Base-by-base conservation (phyloP, 2,888 invertebrate genomes). In the Trachelus stipa region DNA sequence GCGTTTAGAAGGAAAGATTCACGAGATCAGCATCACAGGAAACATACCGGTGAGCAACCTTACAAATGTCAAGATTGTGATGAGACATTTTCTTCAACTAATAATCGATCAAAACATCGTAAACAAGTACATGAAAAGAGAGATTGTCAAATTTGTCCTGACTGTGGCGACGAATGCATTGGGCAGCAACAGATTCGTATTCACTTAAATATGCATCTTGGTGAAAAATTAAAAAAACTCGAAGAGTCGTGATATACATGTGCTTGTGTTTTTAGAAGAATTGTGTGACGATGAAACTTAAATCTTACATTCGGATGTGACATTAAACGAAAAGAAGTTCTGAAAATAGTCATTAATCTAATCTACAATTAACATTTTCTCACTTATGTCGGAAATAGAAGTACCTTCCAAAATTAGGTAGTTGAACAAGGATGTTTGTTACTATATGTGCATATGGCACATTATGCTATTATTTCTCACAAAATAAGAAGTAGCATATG, bases 151-250 rank as follows among this genome's bases (percentile, higher is more conserved):
- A 83, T 83, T n/a, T 86, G 86, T 68, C 82, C 83, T 0, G 84
- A 86, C 30, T 86, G 85, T 73, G 80, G 83, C 12, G 76, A 83
- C 35, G 81, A 80, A 69, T 86, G 81, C 69, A 77, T 23, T 31
- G 79, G 77, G 34, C 79, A 80, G 71, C 82, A 83, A 34, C 83
- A 86, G 73, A 77, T 86, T 40, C 80, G 81, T 79, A 80, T 86
- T 73, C 86, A 86, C 76, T 78, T 86, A 69, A 85, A 84, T n/a
- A 84, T 84, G 30, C 86, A 86, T 77, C 69, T 85, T 11, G 83
- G 83, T 6, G 86, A 86, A 68, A 85, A 86, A 77, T 77, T 85
- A 15, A 80, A 78, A 12, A 71, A 78, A 71, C 77, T 85, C 56
- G 35, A 82, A 73, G 73, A 69, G 9, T 56, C 23, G 56, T 56